Base-by-base conservation (phyloP, 2,888 invertebrate species). In the Pseudococcus viburni region DNA sequence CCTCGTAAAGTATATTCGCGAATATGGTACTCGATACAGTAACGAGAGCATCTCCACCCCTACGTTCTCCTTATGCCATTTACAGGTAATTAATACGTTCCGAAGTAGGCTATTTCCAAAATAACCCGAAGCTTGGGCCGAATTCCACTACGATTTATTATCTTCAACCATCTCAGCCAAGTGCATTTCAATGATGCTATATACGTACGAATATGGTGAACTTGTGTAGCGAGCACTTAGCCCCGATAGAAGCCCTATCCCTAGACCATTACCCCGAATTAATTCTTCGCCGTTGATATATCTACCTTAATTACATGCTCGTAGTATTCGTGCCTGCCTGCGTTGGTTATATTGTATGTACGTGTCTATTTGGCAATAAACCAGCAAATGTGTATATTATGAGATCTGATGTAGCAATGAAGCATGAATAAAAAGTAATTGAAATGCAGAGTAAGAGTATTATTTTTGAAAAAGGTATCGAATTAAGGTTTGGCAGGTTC, bases 51-150 rank as follows among this genome's bases (percentile, higher is more conserved):
- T 33, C 68, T 7, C 26, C 33, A 15, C 12, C 33, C 6, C 26
- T 68, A 64, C 17, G 26, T 55, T 55, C 55, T 64, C 33, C 12
- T 39, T 15, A 0, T 12, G 12, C 33, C 33, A 33, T 42, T 42
- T 64, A 22, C 73, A 17, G 33, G 73, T 73, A 73, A 73, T 73
- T 73, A 73, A 73, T 73, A 73, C 73, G 73, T 73, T 33, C 7
- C 73, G 73, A 73, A 73, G 33, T 73, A 33, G 73, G 33, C 73
- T 73, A 73, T 73, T 73, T 73, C 73, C 73, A 73, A 73, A 73
- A 73, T 73, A 33, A 73, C 73, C 73, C 11, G 4, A 17, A 73
- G 64, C 73, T 15, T 26, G 7, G 73, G 17, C 73, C 73, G 15
- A 17, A 73, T 73, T 73, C 73, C 33, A 33, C 33, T 6, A 33